A percentile compares a stretch with the other conserved stretches of the same genome.
phyloP scores from a whole-genome alignment of 2,797 vertebrate genomes.

The Odontamblyopus lacepedii region DNA sequence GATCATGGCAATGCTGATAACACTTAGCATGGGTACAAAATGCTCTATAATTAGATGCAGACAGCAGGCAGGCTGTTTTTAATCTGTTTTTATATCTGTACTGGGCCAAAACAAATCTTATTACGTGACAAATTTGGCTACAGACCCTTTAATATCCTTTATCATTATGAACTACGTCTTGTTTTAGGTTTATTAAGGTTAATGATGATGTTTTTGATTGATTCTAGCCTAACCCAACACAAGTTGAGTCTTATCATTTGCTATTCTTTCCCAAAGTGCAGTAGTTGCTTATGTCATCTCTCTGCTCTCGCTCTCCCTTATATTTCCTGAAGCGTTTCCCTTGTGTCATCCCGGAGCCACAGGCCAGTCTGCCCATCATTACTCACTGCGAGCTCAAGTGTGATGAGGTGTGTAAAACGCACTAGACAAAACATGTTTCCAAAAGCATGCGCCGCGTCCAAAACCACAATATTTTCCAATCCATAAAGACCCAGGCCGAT shows the following conservation, averaged over 20 bases:
- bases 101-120: too few species aligned
- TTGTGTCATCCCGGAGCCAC: conserved; percentile 34
- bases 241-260: neutral
- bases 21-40: too few species aligned
- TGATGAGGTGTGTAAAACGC: conserved; percentile 60
- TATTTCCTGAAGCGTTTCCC: conserved; percentile 12
- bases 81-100: too few species aligned
- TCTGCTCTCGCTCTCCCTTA: neutral
- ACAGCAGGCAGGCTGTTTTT: too few species aligned
- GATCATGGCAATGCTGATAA: too few species aligned
- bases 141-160: too few species aligned
- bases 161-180: too few species aligned
- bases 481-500: conserved; percentile 1
- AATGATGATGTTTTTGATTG: too few species aligned
- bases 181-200: too few species aligned
- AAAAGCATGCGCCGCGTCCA: conserved; percentile 7
- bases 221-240: neutral
- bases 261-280: neutral
- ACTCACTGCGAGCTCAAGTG: conserved; percentile 62
- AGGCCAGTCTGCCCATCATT: conserved; percentile 64
- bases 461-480: conserved; percentile 44
- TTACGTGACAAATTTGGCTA: too few species aligned
- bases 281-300: neutral
- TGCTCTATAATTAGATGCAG: too few species aligned
- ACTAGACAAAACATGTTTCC: conserved; percentile 67